Conservation (phyloP, 2,797 vertebrate species). For the Carcharodon carcharias region DNA sequence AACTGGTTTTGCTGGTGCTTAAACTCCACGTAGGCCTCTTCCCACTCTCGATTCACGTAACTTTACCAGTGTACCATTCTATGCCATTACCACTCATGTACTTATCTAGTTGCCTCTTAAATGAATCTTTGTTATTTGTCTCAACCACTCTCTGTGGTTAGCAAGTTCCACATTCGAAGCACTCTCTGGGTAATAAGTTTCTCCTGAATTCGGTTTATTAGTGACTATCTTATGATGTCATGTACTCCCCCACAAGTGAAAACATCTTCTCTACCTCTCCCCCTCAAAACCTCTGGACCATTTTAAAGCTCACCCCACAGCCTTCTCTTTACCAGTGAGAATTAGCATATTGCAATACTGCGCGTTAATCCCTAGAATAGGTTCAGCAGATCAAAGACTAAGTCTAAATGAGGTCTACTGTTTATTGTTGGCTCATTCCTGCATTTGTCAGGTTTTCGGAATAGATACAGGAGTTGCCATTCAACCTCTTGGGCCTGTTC, state of each 20-base stretch:
- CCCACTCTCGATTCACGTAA: background rate
- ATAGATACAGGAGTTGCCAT: too few species aligned
- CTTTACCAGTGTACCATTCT: background rate
- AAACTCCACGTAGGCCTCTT: background rate
- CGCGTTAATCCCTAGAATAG: too few species aligned
- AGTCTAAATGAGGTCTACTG: too few species aligned
- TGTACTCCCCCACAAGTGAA: background rate
- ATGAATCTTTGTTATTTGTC: background rate
- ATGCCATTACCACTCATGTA: background rate
- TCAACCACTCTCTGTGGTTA: background rate
- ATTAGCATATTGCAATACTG: too few species aligned
- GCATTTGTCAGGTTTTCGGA: too few species aligned
- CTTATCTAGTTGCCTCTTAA: background rate
- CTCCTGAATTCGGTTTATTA: background rate
- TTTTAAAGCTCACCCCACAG: too few species aligned
- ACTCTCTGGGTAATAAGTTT: background rate
- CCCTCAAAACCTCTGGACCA: too few species aligned
- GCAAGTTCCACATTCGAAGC: background rate
- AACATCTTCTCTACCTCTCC: too few species aligned
- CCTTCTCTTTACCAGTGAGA: too few species aligned
- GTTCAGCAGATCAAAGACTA: too few species aligned
- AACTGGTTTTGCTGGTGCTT: background rate
- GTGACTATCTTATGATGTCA: background rate
- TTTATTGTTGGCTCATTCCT: too few species aligned
- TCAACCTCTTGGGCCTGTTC: too few species aligned